Base-by-base conservation (phyloP, 2,113 vertebrate genomes). In the Salvelinus sp. region DNA sequence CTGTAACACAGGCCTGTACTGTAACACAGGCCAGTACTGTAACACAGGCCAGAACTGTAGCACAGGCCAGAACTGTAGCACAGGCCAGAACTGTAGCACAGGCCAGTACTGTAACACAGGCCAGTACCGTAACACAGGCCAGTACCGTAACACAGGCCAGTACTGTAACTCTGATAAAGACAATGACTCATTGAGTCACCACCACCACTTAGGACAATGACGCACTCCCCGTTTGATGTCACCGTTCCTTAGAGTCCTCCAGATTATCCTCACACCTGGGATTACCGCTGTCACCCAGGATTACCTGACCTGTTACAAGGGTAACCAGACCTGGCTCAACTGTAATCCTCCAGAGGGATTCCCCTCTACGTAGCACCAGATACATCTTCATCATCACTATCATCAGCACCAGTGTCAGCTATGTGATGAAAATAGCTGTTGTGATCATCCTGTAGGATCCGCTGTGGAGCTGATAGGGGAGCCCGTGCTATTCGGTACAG, bases 321-420 rank as follows among this genome's bases (percentile, higher is more conserved):
- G 72, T 82, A 85, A 86, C 68, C 75, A 57, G 73, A 81, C 84
- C n/a, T 54, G 6, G n/a, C n/a, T 23, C 58, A 3, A 20, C 58
- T 62, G 58, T 20, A 83, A 87, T 82, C 88, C 82, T 79, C 86
- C 88, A 91, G 82, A 50, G 80, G 84, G 76, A 79, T 84, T 88
- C 81, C 86, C 89, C 23, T 27, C 38, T 44, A 68, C 28, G 57
- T 44, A 28, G 86, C 76, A 72, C 67, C 28, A 58, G 69, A 14
- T 3, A 71, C 71, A 28, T 18, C 38, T 44, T 44, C 12, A 54
- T 54, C 76, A 70, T 47, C 9, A 33, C 20, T n/a, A 70, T 72
- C 65, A 67, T 18, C 23, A 62, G 9, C 18, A 62, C 7, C 6
- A 22, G 6, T 62, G 3, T 62, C n/a, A 22, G 58, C 58, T 23